Base-by-base conservation (phyloP, 2,888 invertebrate species). In the Mechanitis mazaeus region DNA sequence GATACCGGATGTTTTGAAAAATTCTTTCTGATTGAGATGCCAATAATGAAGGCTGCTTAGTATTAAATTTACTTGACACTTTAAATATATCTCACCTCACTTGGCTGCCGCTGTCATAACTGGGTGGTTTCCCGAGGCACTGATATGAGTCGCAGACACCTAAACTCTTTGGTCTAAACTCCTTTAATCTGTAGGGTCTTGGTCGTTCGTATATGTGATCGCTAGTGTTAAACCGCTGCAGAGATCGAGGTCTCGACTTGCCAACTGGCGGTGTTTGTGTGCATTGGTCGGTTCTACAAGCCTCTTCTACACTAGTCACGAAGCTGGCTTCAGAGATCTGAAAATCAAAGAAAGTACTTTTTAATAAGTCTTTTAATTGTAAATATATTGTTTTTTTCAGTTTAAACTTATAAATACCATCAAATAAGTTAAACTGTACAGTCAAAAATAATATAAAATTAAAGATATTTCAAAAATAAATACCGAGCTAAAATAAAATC, bases 201-300 rank as follows among this genome's bases (percentile, higher is more conserved):
- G 81, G 78, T 61, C 81, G 66, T 72, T 84, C 85, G 79, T 81
- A 70, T 50, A 86, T 72, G 78, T 90, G 81, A 84, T 92, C 92
- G 54, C 87, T 84, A 20, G 92, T 92, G 78, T 91, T 85, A 75
- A 91, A 89, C 77, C 92, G 83, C 80, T 91, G 91, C 64, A 92
- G 84, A 63, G 85, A 85, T 69, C 87, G 81, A 65, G 92, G 91
- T 67, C 84, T 80, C 50, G 79, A 69, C 72, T 85, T 87, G 64
- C 88, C 87, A 75, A 84, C 78, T 5, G 89, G 87, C 1, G 89
- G 89, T 35, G 90, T 89, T 74, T 90, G 90, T 6, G 90, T 90
- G 73, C 83, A 85, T 81, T 89, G 89, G 78, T 89, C 89, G 60
- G 84, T 79, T 55, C 85, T 79, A 62, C 72, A 70, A 56, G 83